These are phyloP conservation scores for Alca torda DNA, from an alignment of 2,797 vertebrate genomes.

Conservation along the genomic window DNA sequence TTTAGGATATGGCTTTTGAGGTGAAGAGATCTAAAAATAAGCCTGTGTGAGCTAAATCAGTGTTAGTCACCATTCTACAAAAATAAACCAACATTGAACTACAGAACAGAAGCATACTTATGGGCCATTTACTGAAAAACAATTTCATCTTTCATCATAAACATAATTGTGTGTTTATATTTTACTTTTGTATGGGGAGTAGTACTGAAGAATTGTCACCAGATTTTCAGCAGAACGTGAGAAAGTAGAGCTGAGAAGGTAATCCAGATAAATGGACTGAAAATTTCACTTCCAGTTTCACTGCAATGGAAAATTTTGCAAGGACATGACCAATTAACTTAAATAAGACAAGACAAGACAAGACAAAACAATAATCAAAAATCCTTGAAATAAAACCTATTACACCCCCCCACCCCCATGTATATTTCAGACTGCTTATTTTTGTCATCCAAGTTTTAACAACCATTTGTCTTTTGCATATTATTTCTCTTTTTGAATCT, in stretches of 20 bases:
- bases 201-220: neutral
- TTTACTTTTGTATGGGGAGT: neutral
- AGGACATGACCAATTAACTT: neutral
- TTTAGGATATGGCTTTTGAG: neutral
- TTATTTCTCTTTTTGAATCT: neutral
- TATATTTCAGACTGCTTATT: neutral
- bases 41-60: neutral
- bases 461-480: neutral
- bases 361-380: neutral
- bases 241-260: neutral
- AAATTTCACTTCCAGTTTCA: neutral
- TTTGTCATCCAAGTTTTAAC: neutral
- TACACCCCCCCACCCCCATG: rapidly evolving
- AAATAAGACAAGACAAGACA: neutral
- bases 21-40: neutral
- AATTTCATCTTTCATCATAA: neutral
- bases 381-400: neutral
- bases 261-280: neutral
- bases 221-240: neutral
- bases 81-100: neutral
- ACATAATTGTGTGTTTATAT: neutral
- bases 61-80: neutral
- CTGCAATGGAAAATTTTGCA: neutral
- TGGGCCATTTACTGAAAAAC: neutral
- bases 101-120: neutral